Base-by-base conservation (phyloP, 2,888 invertebrate genomes). In the Diarsia rubi region DNA sequence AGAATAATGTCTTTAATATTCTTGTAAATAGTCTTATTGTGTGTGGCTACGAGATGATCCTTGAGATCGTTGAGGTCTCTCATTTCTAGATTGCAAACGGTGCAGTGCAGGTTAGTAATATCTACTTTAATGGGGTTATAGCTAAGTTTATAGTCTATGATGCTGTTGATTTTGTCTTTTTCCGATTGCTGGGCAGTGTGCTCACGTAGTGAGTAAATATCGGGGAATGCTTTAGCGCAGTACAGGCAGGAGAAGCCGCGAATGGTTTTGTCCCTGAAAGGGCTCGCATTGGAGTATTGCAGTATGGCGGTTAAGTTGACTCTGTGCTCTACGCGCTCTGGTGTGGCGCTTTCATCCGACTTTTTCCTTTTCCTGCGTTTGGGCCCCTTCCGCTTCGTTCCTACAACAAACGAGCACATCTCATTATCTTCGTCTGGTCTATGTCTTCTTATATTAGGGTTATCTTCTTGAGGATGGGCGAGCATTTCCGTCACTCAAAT, bases 321-420 rank as follows among this genome's bases (percentile, higher is more conserved):
- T 81, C 96, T 96, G 93, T 96, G 96, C 86, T 96, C 95, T 72
- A 94, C 93, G 81, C 96, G 93, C 86, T 96, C 96, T 11, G 96
- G 96, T 16, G 96, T 96, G 5, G 96, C 96, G 91, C 95, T 95
- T 75, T 90, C 92, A 81, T 94, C 93, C 19, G 92, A 90, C 92
- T 93, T 94, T 94, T 93, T 94, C 93, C 91, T 93, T 93, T 92
- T 94, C 90, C 91, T 94, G 91, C 92, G 91, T 90, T 95, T 95
- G 90, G 91, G 91, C 90, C 89, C 89, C 90, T 87, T 94, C 89
- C 90, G 92, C 87, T 91, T 93, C 92, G 93, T 93, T 93, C 95
- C 96, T 96, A 96, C 92, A 96, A 96, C 96, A 96, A 95, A 95
- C 94, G 95, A 92, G 90, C 91, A 93, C 91, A 94, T 93, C 94